A percentile compares a stretch with the other conserved stretches of the same genome.
These are phyloP conservation scores for Torymus tubicola DNA, from an alignment of 2,888 invertebrate genomes.

Conservation along the genomic window DNA sequence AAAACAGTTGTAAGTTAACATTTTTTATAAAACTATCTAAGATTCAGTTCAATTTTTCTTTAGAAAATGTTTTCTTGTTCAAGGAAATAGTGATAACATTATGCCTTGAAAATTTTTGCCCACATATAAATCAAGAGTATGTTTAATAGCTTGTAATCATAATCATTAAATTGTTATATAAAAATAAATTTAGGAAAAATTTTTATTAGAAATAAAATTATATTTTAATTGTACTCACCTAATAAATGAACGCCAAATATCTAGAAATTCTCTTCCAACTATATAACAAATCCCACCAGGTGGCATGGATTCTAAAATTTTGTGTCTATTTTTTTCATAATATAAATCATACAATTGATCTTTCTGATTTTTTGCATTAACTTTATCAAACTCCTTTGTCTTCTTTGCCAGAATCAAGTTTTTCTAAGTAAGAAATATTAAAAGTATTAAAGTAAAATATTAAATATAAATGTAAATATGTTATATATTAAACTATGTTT, in stretches of 20 bases:
- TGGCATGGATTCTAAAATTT: conserved; percentile 66
- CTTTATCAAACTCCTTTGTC: conserved; percentile 71
- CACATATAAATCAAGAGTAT: too few relatives aligned
- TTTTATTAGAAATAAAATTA: background rate
- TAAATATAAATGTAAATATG: too few relatives aligned
- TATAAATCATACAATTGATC: conserved; percentile 70
- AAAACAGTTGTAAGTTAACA: too few relatives aligned
- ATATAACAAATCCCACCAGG: conserved; percentile 67
- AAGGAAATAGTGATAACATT: too few relatives aligned
- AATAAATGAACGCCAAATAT: conserved; percentile 71
- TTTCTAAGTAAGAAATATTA: conserved; percentile 61
- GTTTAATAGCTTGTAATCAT: too few relatives aligned
- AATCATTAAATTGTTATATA: too few relatives aligned
- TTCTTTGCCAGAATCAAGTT: conserved; percentile 69
- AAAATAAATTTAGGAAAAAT: too few relatives aligned
- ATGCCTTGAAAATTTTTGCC: too few relatives aligned
- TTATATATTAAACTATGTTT: conserved; percentile 1
- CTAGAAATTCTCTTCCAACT: conserved; percentile 71
- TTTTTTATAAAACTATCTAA: too few relatives aligned
- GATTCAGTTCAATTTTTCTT: too few relatives aligned
- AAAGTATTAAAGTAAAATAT: background rate
- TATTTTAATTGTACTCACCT: conserved; percentile 64
- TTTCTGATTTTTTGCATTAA: conserved; percentile 71
- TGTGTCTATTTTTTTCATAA: conserved; percentile 67
- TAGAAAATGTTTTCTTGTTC: too few relatives aligned